These are phyloP conservation scores for Myotis daubentonii DNA, from an alignment of 2,797 vertebrate genomes.

Conservation along the genomic window DNA sequence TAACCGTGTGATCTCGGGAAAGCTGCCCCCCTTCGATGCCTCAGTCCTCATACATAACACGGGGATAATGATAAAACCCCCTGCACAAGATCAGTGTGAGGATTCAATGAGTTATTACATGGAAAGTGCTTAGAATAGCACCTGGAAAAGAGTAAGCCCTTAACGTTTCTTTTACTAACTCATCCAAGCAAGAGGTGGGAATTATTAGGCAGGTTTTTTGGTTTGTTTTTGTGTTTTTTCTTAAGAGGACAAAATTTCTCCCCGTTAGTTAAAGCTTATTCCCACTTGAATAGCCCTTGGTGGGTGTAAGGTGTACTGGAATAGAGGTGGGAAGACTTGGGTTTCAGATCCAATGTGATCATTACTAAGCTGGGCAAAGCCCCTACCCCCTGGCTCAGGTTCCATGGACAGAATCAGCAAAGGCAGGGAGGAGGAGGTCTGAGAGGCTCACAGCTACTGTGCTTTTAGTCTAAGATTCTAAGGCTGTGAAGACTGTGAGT, in stretches of 20 bases:
- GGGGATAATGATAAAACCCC: background rate
- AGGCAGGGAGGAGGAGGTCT: background rate
- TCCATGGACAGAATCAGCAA: background rate
- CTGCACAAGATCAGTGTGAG: background rate
- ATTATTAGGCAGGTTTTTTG: background rate
- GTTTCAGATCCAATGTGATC: background rate
- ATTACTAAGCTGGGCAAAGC: background rate
- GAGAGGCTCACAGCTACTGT: background rate
- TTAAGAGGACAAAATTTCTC: background rate
- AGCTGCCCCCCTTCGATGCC: background rate
- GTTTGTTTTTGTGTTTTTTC: background rate
- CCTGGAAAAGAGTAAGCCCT: background rate
- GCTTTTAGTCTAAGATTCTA: background rate
- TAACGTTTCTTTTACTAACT: background rate
- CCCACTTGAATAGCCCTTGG: background rate
- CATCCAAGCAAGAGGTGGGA: background rate
- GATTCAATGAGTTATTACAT: background rate
- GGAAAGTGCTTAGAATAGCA: constrained; percentile 9
- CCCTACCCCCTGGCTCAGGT: background rate
- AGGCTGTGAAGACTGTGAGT: background rate
- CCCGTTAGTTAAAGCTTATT: background rate
- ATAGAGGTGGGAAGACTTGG: background rate
- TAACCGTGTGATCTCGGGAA: background rate
- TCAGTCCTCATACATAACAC: background rate
- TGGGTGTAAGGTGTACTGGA: background rate